Conservation (phyloP, 2,113 vertebrate species). For the Corvus cornix region DNA sequence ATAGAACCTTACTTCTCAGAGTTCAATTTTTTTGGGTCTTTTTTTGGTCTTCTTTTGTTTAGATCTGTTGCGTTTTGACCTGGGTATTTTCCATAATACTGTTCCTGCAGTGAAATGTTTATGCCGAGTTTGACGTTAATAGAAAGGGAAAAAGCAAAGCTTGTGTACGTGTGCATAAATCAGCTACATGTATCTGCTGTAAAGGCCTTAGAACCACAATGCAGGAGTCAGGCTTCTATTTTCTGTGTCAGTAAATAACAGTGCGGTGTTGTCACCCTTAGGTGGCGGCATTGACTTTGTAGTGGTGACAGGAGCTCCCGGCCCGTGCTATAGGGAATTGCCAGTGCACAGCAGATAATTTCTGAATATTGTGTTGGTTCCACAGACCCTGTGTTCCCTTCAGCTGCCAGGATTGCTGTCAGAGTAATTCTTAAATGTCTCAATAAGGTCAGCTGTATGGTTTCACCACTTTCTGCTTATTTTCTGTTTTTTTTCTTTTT, state of each 20-base stretch:
- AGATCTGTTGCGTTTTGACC: background rate
- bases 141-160: background rate
- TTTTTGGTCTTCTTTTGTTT: background rate
- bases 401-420: background rate
- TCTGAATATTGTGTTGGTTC: background rate
- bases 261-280: slow-evolving; percentile 45
- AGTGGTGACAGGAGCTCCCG: background rate
- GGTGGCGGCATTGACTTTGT: slow-evolving; percentile 74
- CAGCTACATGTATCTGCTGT: background rate
- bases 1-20: background rate
- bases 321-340: background rate
- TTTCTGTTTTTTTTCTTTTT: background rate
- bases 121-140: background rate
- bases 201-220: background rate
- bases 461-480: background rate
- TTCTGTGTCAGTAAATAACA: background rate
- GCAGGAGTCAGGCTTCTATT: background rate
- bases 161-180: accelerated
- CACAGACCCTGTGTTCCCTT: background rate
- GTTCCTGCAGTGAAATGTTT: background rate
- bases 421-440: background rate
- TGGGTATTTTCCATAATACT: background rate
- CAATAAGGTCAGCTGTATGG: background rate
- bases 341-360: background rate
- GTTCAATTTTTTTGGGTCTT: background rate